Conservation (phyloP, 2,113 vertebrate species). For the Colossoma macropomum region DNA sequence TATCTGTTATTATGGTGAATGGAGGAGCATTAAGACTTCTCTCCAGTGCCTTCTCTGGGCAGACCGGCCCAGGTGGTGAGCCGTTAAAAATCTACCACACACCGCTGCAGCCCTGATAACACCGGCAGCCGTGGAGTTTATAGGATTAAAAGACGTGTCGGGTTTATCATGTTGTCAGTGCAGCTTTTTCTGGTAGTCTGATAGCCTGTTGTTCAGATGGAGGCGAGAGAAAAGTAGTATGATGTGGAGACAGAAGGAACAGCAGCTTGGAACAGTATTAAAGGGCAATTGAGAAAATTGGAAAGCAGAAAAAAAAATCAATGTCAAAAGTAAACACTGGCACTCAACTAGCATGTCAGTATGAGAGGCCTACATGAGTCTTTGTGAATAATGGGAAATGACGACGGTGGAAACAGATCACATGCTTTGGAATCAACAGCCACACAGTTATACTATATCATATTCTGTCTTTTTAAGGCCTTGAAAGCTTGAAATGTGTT, state of each 20-base stretch:
- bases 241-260: neutral
- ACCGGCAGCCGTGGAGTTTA: neutral
- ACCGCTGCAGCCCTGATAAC: constrained; percentile 4
- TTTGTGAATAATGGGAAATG: neutral
- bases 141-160: neutral
- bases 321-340: neutral
- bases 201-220: constrained; percentile 25
- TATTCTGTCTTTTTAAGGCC: neutral
- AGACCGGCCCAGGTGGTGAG: constrained; percentile 46
- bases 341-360: neutral
- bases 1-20: constrained; percentile 51
- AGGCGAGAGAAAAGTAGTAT: constrained; percentile 36
- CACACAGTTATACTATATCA: neutral
- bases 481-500: neutral
- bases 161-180: constrained; percentile 25
- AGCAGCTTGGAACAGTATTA: constrained; percentile 42
- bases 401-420: neutral
- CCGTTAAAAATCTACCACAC: constrained; percentile 62
- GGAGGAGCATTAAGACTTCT: constrained; percentile 67
- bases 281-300: constrained; percentile 61
- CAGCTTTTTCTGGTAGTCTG: constrained; percentile 12
- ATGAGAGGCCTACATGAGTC: neutral
- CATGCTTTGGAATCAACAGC: neutral
- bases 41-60: constrained; percentile 69
- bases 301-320: constrained; percentile 34